Conservation (phyloP, 2,113 vertebrate genomes). For the Cyprinodon tularosa region DNA sequence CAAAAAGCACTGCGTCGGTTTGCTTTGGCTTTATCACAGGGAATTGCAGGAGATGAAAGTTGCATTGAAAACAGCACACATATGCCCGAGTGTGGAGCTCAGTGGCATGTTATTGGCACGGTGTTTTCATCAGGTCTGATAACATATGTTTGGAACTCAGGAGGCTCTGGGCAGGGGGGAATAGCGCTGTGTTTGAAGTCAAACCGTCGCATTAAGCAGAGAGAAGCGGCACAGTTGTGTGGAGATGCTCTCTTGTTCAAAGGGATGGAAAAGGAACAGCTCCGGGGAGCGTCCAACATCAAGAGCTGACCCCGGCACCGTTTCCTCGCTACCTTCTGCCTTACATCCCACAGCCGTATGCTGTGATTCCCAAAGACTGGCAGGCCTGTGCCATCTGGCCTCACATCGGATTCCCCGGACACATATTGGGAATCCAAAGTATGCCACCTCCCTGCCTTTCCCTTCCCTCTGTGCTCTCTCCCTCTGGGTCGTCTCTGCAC, state of each 20-base stretch:
- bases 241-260: constrained; percentile 79
- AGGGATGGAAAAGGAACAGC: constrained; percentile 76
- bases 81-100: constrained; percentile 61
- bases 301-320: constrained; percentile 79
- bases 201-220: constrained; percentile 70
- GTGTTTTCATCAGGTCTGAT: constrained; percentile 68
- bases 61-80: constrained; percentile 57
- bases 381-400: constrained; percentile 81
- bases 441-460: constrained; percentile 69
- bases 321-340: constrained; percentile 77
- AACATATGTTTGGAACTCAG: constrained; percentile 79
- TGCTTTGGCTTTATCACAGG: constrained; percentile 11
- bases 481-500: constrained; percentile 64
- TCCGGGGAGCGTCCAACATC: constrained; percentile 79
- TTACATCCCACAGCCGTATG: constrained; percentile 72
- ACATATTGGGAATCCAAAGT: constrained; percentile 78
- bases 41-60: constrained; percentile 67
- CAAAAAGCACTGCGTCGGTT: constrained; percentile 19
- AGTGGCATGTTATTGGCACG: constrained; percentile 65
- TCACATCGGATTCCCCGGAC: constrained; percentile 78
- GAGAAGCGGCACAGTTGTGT: constrained; percentile 65
- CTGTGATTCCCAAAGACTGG: constrained; percentile 75
- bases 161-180: constrained; percentile 71
- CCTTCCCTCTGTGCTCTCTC: constrained; percentile 63
- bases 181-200: constrained; percentile 75